These are phyloP conservation scores for Euwallacea similis DNA, from an alignment of 1,140 invertebrate genomes.

Conservation along the genomic window DNA sequence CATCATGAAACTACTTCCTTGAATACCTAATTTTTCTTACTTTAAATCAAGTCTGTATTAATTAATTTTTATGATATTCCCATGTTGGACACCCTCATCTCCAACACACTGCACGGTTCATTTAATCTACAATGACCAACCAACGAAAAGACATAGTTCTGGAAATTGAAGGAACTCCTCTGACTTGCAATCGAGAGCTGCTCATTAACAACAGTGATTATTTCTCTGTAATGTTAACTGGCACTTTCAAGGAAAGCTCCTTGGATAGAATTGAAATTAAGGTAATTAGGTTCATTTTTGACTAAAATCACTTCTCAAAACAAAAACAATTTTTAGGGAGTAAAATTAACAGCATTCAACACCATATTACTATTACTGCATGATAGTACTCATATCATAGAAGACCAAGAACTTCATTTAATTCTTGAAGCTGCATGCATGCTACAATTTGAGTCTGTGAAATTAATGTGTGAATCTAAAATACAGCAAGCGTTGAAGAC, in stretches of 20 bases:
- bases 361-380: constrained; percentile 40
- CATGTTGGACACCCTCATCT: no score
- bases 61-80: no score
- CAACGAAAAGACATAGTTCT: constrained; percentile 30
- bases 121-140: no score
- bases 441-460: constrained; percentile 47
- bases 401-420: constrained; percentile 39
- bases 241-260: constrained; percentile 46
- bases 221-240: constrained; percentile 50
- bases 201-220: constrained; percentile 49
- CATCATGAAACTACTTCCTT: no score
- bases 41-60: no score
- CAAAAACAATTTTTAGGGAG: constrained; percentile 42
- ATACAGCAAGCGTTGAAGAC: constrained; percentile 39
- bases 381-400: constrained; percentile 27
- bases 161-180: constrained; percentile 40
- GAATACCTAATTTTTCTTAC: no score
- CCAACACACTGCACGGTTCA: no score
- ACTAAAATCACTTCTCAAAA: neutral
- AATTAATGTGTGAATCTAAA: constrained; percentile 32
- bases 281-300: constrained; percentile 35
- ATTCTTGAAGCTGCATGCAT: constrained; percentile 46
- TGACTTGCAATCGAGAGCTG: constrained; percentile 43
- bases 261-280: constrained; percentile 41
- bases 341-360: constrained; percentile 43